Evolutionary conservation across 2,888 invertebrate genomes (phyloP), one percentile per base, ranked within the genome.

Genomic region (Philonicus albiceps): DNA sequence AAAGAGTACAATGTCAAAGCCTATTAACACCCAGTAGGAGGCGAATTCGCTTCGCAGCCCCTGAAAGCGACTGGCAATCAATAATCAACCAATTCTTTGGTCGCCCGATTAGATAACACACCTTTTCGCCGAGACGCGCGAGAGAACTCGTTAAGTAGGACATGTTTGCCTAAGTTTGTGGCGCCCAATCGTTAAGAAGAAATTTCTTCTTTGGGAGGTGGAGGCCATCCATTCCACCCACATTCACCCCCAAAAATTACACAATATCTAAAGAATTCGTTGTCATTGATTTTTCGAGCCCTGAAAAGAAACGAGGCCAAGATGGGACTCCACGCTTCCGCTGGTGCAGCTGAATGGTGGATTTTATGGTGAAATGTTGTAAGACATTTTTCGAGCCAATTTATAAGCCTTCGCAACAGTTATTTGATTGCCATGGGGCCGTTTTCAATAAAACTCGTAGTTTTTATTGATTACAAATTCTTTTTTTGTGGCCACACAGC

Each of bases 381-480:
- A 16, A 73, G 73, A 1, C 73, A 73, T 27, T 73, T n/a, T 73
- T 30, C 0, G 7, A 2, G 73, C 13, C 11, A 27, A n/a, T 31
- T 30, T 6, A 3, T 6, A 5, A 31, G 11, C 8, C 4, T 16
- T n/a, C 34, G 3, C 31, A 76, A 76, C 76, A 40, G 43, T 40
- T 19, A 76, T 30, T 53, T 80, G 11, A 80, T 16, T 80, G 53
- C 40, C 13, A 16, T 7, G 30, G 53, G 27, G 16, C 16, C 27
- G 34, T 19, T 81, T 81, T 64, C 13, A 43, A 13, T 27, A 16
- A 34, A 74, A 73, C 4, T 74, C n/a, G 11, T 81, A 81, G 81
- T 81, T 81, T 78, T 78, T 81, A 81, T 81, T 81, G 81, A 81
- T 81, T 34, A 34, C 53, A 34, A 81, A 19, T n/a, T 81, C 7